phyloP scores from a whole-genome alignment of 2,113 vertebrate genomes.

The Lepus timidus region DNA sequence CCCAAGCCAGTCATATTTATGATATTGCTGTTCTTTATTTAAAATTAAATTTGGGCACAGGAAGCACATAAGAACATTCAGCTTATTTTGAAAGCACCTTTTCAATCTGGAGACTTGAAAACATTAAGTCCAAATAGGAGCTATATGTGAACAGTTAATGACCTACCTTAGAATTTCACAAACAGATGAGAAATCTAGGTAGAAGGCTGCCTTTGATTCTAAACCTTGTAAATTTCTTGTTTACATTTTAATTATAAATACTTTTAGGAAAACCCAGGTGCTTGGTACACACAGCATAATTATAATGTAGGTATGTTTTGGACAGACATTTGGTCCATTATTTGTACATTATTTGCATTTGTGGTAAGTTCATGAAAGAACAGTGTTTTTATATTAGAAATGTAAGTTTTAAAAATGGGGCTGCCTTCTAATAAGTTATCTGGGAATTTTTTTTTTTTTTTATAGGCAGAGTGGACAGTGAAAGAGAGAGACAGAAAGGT shows the following conservation, averaged over 20 bases:
- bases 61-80: slow-evolving; percentile 73
- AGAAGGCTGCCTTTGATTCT: slow-evolving; percentile 87
- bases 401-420: slow-evolving; percentile 72
- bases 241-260: slow-evolving; percentile 66
- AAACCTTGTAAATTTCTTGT: slow-evolving; percentile 78
- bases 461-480: too few relatives aligned
- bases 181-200: slow-evolving; percentile 76
- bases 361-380: slow-evolving; percentile 74
- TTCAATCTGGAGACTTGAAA: slow-evolving; percentile 82
- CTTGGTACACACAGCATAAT: slow-evolving; percentile 84
- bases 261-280: slow-evolving; percentile 83
- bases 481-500: too few relatives aligned
- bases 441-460: slow-evolving; percentile 31
- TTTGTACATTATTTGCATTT: slow-evolving; percentile 81
- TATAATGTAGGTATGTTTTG: slow-evolving; percentile 77
- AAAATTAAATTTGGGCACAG: slow-evolving; percentile 78
- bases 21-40: slow-evolving; percentile 84
- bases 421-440: slow-evolving; percentile 85
- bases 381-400: slow-evolving; percentile 76
- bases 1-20: slow-evolving; percentile 76
- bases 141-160: slow-evolving; percentile 75
- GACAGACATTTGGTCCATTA: slow-evolving; percentile 78
- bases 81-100: slow-evolving; percentile 74
- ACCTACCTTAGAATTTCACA: slow-evolving; percentile 75
- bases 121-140: slow-evolving; percentile 70